A percentile compares a stretch with the other conserved stretches of the same genome.
phyloP scores from a whole-genome alignment of 2,113 vertebrate genomes.

The Oreamnos americanus region DNA sequence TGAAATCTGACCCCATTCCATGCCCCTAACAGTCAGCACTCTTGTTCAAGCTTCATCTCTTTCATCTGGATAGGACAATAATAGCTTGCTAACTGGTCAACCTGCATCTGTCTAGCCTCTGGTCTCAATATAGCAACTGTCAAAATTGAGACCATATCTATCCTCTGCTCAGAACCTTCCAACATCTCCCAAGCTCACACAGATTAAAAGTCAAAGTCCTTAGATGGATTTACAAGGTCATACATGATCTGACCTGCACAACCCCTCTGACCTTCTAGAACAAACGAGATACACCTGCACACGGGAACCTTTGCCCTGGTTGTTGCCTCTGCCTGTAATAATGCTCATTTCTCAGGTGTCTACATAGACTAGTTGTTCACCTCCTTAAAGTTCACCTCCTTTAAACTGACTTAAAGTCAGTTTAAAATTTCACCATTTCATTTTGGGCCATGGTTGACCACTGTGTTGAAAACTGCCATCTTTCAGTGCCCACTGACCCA shows the following conservation, averaged over 20 bases:
- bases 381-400: not conserved
- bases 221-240: not conserved
- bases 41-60: not conserved
- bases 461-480: not conserved
- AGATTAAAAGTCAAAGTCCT: not conserved
- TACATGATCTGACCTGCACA: accelerated
- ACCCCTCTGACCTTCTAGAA: not conserved
- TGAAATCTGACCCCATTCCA: not conserved
- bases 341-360: not conserved
- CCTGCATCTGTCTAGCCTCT: too few species aligned
- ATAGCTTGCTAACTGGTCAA: not conserved
- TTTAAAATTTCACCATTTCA: not conserved
- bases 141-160: not conserved
- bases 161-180: not conserved
- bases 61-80: not conserved
- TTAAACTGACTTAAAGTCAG: not conserved
- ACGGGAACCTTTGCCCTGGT: not conserved
- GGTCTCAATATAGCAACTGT: not conserved
- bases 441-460: not conserved
- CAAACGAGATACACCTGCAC: not conserved
- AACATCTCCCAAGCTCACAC: not conserved
- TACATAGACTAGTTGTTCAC: not conserved
- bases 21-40: not conserved
- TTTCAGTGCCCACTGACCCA: not conserved
- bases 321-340: not conserved